Evolutionary conservation across 2,113 vertebrate genomes (phyloP).

Genomic region (Neotragus pygmaeus): DNA sequence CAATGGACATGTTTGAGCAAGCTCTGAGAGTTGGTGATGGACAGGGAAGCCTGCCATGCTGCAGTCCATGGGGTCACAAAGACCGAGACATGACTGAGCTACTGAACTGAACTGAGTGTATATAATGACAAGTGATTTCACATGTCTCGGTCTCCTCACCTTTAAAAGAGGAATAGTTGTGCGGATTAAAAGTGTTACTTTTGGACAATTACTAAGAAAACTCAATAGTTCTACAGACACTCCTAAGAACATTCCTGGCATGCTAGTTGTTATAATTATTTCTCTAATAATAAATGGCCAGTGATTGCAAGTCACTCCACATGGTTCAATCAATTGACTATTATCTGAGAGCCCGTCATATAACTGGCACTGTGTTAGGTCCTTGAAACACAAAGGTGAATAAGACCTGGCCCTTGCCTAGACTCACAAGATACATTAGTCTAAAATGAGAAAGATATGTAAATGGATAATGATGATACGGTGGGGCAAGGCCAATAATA

Average conservation of each 20-base stretch:
- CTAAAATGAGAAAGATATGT: background rate
- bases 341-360: background rate
- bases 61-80: background rate
- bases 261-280: background rate
- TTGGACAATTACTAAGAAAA: background rate
- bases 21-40: background rate
- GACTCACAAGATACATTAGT: background rate
- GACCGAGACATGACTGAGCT: background rate
- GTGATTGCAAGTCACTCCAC: background rate
- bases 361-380: background rate
- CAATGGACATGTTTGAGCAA: background rate
- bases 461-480: background rate
- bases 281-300: background rate
- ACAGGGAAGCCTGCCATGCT: background rate
- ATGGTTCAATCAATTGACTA: background rate
- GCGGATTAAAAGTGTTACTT: background rate
- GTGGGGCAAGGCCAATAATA: background rate
- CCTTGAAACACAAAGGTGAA: background rate
- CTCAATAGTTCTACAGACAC: background rate
- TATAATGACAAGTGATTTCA: background rate
- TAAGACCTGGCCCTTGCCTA: background rate
- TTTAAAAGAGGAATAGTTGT: background rate
- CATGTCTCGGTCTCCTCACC: background rate
- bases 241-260: background rate
- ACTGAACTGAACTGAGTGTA: background rate